Conservation (phyloP, 1,140 invertebrate genomes). For the Rhyacophila brunnea region DNA sequence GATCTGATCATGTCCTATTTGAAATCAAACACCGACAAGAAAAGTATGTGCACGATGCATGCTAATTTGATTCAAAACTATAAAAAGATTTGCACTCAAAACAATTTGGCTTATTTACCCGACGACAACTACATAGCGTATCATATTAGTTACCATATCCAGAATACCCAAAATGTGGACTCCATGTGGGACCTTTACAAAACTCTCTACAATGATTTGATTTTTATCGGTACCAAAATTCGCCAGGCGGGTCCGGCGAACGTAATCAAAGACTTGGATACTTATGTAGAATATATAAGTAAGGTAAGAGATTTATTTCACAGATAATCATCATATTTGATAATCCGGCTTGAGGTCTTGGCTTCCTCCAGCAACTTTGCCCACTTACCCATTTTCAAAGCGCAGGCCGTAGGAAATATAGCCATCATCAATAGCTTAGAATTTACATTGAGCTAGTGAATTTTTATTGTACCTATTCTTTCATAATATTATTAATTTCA, state of each 20-base stretch:
- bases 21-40: slow-evolving; percentile 8
- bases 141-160: slow-evolving; percentile 26
- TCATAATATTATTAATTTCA: too few relatives aligned
- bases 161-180: not conserved
- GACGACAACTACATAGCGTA: slow-evolving; percentile 30
- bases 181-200: slow-evolving; percentile 22
- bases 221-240: slow-evolving; percentile 31
- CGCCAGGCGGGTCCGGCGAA: slow-evolving; percentile 16
- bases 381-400: too few relatives aligned
- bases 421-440: too few relatives aligned
- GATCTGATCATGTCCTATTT: slow-evolving; percentile 29
- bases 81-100: slow-evolving; percentile 1
- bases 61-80: slow-evolving; percentile 21
- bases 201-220: slow-evolving; percentile 22
- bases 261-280: slow-evolving; percentile 15
- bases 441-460: too few relatives aligned
- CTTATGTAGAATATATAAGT: slow-evolving; percentile 1
- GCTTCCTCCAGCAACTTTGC: too few relatives aligned
- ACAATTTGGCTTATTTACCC: slow-evolving; percentile 20
- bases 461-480: too few relatives aligned
- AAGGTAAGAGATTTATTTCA: too few relatives aligned
- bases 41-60: slow-evolving; percentile 25
- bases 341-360: too few relatives aligned
- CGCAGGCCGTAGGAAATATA: too few relatives aligned
- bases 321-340: too few relatives aligned